Evolutionary conservation across 2,888 invertebrate species (phyloP).

Genomic region (Argyresthia goedartella): DNA sequence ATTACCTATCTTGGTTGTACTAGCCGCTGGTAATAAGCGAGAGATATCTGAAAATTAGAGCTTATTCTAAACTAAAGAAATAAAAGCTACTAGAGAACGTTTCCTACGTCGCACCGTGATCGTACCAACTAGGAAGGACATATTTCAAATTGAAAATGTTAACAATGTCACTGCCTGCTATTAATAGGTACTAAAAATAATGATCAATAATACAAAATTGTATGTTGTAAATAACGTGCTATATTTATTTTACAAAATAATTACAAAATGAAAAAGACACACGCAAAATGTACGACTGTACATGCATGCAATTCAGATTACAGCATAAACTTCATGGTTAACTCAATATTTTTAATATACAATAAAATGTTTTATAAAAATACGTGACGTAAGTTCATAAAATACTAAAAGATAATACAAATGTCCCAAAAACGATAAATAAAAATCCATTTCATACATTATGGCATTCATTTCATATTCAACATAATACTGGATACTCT

Average conservation of each 20-base stretch:
- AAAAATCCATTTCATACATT: conserved; percentile 60
- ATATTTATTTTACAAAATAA: conserved; percentile 70
- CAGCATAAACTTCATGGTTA: conserved; percentile 38
- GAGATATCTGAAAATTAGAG: too few relatives aligned
- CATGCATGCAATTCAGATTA: conserved; percentile 59
- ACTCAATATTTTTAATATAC: conserved; percentile 49
- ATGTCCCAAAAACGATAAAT: conserved; percentile 17
- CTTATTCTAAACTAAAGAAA: too few relatives aligned
- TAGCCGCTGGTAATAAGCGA: too few relatives aligned
- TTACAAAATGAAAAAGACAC: conserved; percentile 66
- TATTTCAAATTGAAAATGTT: too few relatives aligned
- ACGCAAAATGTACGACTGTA: conserved; percentile 56
- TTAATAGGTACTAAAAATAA: too few relatives aligned
- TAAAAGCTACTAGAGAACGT: too few relatives aligned
- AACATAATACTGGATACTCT: conserved; percentile 68
- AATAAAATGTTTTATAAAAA: conserved; percentile 40
- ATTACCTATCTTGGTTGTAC: too few relatives aligned
- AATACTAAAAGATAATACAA: conserved; percentile 41
- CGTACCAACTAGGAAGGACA: too few relatives aligned
- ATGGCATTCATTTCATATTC: conserved; percentile 52
- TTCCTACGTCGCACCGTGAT: too few relatives aligned
- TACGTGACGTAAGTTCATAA: conserved; percentile 42
- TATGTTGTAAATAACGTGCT: conserved; percentile 68
- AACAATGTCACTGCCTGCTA: too few relatives aligned
- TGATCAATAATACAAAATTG: not conserved